Base-by-base conservation (phyloP, 2,797 vertebrate genomes). In the Onychomys arenicola region DNA sequence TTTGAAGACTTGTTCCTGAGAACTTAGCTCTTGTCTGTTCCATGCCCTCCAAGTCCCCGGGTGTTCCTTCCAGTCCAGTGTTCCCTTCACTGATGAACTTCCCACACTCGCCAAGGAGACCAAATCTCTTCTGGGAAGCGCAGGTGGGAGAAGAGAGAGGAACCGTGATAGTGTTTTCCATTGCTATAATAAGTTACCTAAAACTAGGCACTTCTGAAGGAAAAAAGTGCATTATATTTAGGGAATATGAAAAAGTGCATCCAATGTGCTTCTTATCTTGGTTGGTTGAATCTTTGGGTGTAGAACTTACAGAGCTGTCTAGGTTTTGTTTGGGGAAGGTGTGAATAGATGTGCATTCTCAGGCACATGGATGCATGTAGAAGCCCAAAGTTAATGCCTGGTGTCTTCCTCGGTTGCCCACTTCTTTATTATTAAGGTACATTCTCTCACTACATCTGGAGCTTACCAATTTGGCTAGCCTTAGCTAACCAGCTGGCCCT, bases 41-140 rank as follows among this genome's bases (percentile, higher is more conserved):
- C 34, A 2, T 10, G 3, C 25, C 52, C 37, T 34, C 34, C 27
- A 6, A 13, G 75, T 37, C 3, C 3, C 0, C 11, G 0, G 12
- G 40, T 4, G 6, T 57, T 52, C 49, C 59, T 19, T 85, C 43
- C 43, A n/a, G 63, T 14, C 61, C 6, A 5, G 67, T 10, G 7
- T 40, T 69, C 21, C 34, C 43, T 29, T 49, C 67, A 21, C 71
- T 6, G 3, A 11, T 34, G 69, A 19, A 13, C 57, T 85, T 55
- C 84, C 5, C 12, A 7, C 29, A 3, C n/a, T n/a, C 16, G 49
- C 91, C 84, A 40, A 34, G 32, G 23, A 75, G 49, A 59, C 34
- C 40, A 23, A 11, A 32, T 84, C 40, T 81, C 89, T 89, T 57
- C 40, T 8, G 23, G 6, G 14, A 46, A 17, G 16, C 52, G 0